phyloP scores from a whole-genome alignment of 1,140 invertebrate species.

The Tetramorium simillimum region DNA sequence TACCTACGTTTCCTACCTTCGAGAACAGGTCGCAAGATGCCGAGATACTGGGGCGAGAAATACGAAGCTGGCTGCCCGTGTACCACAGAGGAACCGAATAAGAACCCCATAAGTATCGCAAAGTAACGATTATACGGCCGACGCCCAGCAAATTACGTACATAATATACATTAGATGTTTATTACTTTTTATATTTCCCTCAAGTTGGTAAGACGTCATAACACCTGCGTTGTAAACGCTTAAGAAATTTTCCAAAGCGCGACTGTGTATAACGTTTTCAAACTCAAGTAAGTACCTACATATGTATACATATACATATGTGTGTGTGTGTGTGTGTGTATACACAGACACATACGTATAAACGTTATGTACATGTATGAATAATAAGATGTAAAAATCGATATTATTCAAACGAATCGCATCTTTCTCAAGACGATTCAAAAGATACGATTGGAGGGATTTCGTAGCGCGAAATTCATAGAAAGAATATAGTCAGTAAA shows the following conservation, averaged over 20 bases:
- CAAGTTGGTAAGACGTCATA: background rate
- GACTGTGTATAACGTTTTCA: background rate
- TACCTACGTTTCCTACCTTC: slow-evolving; percentile 39
- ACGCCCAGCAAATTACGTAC: slow-evolving; percentile 19
- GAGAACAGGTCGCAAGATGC: slow-evolving; percentile 21
- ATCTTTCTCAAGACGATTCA: background rate
- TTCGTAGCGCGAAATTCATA: slow-evolving; percentile 14
- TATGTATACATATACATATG: background rate
- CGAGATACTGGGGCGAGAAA: slow-evolving; percentile 12
- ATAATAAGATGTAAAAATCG: background rate
- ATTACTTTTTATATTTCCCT: background rate
- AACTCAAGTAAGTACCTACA: background rate
- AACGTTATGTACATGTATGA: background rate
- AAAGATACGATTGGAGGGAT: background rate
- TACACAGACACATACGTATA: too few relatives aligned
- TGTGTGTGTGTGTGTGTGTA: too few relatives aligned
- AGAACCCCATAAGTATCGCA: slow-evolving; percentile 43
- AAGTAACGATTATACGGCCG: slow-evolving; percentile 42
- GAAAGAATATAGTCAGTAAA: background rate
- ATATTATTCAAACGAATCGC: background rate
- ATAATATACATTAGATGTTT: slow-evolving; percentile 2
- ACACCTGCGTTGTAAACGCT: background rate
- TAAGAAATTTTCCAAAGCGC: background rate
- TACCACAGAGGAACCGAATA: background rate
- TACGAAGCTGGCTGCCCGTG: background rate